Evolutionary conservation across 2,888 invertebrate genomes (phyloP), one percentile per base, ranked within the genome.

Genomic region (Lasioglossum leucozonium): DNA sequence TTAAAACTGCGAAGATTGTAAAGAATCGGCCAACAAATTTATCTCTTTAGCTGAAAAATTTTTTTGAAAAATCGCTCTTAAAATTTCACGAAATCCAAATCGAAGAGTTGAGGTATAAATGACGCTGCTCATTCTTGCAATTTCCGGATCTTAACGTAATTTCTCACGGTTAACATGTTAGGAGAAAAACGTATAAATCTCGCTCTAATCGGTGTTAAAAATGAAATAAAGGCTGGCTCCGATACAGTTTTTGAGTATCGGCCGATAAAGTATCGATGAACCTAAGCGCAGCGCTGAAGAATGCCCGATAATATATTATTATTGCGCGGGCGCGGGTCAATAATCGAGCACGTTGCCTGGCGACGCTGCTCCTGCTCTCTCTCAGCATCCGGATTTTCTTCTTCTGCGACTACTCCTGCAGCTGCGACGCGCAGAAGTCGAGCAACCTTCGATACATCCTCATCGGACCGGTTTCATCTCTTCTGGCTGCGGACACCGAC

Each of bases 241-340:
- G 72, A 44, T n/a, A 62, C 13, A 62, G 71, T 82, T 83, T n/a
- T 83, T 55, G 72, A 76, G 34, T 47, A 72, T 76, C 30, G 55
- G 47, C 67, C 40, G 81, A 82, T 80, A 73, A 42, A 55, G 65
- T 79, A 79, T 82, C 84, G 82, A 55, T 72, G 72, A 82, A 81
- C 72, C 75, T 83, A 71, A 72, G 75, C 26, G 34, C 75, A 72
- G 71, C 58, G 73, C 40, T 81, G 82, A 88, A 91, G 88, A 88
- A 89, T 81, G 81, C 79, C 75, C 82, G 88, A 91, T 92, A 87
- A 92, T 91, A 90, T 89, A 91, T 92, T 92, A 93, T 94, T 93
- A 93, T 94, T 93, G 93, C 94, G 94, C 94, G 92, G 91, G 94
- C 93, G 93, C 94, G 92, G 93, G 94, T 95, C 94, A 94, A 94